phyloP scores from a whole-genome alignment of 2,113 vertebrate genomes.

The Machaerirhynchus nigripectus region DNA sequence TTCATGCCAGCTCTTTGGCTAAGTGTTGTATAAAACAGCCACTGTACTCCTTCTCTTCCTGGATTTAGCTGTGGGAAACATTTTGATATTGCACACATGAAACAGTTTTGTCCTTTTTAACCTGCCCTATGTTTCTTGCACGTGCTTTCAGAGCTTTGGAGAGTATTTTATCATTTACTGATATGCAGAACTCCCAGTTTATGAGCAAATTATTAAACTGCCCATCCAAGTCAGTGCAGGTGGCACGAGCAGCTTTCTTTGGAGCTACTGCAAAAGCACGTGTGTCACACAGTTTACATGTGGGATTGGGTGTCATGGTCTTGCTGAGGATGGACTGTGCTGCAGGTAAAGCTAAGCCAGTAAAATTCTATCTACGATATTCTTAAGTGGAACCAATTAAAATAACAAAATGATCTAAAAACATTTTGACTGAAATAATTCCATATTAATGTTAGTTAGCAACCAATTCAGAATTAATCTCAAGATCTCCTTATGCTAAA shows the following conservation, averaged over 20 bases:
- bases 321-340: neutral
- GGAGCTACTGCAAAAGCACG: accelerated
- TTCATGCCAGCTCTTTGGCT: neutral
- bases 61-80: neutral
- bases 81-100: neutral
- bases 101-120: neutral
- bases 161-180: neutral
- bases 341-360: neutral
- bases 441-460: neutral
- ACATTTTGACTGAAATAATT: neutral
- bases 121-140: neutral
- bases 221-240: neutral
- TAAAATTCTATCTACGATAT: neutral
- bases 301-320: neutral
- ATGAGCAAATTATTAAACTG: neutral
- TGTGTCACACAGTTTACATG: accelerated
- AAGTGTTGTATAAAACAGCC: neutral
- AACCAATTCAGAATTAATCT: neutral
- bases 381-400: neutral
- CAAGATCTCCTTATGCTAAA: neutral
- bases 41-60: neutral
- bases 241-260: neutral
- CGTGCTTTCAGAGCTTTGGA: neutral
- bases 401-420: neutral
- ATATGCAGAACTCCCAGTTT: neutral